Base-by-base conservation (phyloP, 2,113 vertebrate species). In the Pygoscelis antarcticus region DNA sequence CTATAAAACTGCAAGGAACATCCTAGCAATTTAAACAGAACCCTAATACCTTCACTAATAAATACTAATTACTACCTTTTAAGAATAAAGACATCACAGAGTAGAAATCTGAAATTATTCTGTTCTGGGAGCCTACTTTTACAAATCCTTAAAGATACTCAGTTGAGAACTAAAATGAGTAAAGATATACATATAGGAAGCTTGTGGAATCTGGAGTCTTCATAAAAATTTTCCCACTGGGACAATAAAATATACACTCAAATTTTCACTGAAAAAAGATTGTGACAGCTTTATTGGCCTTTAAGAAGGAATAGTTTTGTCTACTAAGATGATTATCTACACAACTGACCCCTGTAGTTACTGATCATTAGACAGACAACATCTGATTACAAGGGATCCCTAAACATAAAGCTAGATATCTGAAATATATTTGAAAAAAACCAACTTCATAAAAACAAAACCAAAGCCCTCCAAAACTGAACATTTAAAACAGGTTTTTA, bases 211-310 rank as follows among this genome's bases (percentile, higher is more conserved):
- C 71, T 87, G 32, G 42, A 84, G 25, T 83, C 60, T 76, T 92
- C 69, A 81, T 25, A 87, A 87, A 91, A 80, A 85, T 26, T 40
- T 80, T 90, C 84, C 79, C 87, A 75, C 16, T 62, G 72, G 54
- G 38, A 57, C 52, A 96, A 89, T 79, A 90, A 74, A 91, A 83
- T 57, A 58, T 44, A 87, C 54, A 61, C 49, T 72, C 77, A 92
- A 69, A 92, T 78, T 90, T 94, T 94, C 52, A 77, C 57, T 74
- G 57, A 57, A 87, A 87, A 87, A 87, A 88, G 13, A 80, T 21
- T 94, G 27, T 52, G 74, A 86, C 87, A 89, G 49, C 20, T 96
- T 94, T 91, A 86, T 76, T 90, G n/a, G 17, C 27, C 38, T 94
- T 86, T 90, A 93, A 90, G 38, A 92, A 82, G 30, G 13, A 87